These are phyloP conservation scores for Orchesella cincta DNA, from an alignment of 1,140 invertebrate genomes.

Conservation along the genomic window DNA sequence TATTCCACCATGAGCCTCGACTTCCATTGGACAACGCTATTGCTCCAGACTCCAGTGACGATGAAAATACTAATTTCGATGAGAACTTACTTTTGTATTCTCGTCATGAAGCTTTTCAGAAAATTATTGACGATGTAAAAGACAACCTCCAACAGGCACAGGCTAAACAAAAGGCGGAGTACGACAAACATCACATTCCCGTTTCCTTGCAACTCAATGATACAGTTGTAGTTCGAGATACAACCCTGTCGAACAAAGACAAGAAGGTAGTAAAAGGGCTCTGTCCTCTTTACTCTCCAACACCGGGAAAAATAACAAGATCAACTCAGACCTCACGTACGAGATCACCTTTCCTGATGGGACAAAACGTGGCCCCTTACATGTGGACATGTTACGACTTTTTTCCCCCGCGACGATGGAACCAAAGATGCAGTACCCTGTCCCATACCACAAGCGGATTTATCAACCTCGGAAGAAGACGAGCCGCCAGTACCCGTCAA, in stretches of 20 bases:
- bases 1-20: background rate
- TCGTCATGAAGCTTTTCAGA: background rate
- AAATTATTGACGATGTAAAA: background rate
- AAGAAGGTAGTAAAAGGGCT: background rate
- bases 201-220: background rate
- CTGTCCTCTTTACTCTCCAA: background rate
- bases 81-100: background rate
- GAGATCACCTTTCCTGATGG: background rate
- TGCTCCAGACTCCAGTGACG: background rate
- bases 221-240: background rate
- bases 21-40: constrained; percentile 21
- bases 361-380: background rate
- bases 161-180: background rate
- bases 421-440: too few species aligned
- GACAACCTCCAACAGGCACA: background rate
- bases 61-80: background rate
- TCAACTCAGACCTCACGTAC: background rate
- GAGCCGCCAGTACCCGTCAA: too few species aligned
- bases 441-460: too few species aligned
- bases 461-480: too few species aligned
- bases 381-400: too few species aligned
- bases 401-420: too few species aligned
- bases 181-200: background rate
- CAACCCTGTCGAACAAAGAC: background rate
- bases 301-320: background rate